Evolutionary conservation across 2,113 vertebrate genomes (phyloP).

Genomic region (Phaetusa simplex): DNA sequence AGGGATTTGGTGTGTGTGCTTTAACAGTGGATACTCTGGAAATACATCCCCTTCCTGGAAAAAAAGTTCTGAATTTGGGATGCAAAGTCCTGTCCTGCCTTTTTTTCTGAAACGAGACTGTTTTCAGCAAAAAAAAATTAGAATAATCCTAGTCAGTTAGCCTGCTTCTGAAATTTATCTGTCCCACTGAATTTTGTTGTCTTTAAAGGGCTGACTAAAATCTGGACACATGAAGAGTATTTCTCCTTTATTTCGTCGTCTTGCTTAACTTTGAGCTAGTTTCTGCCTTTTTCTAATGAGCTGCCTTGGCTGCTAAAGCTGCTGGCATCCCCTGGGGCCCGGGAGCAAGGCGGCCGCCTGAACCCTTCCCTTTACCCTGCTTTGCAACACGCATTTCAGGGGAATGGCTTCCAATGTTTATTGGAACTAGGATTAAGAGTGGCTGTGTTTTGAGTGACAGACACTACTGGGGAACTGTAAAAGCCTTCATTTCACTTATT

Average conservation of each 20-base stretch:
- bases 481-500: neutral
- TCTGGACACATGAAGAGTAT: neutral
- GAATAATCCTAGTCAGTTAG: neutral
- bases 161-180: neutral
- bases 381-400: neutral
- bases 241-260: neutral
- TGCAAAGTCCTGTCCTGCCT: neutral
- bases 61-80: neutral
- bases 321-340: neutral
- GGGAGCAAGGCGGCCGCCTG: neutral
- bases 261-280: neutral
- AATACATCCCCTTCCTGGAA: neutral
- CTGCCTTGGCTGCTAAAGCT: neutral
- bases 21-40: neutral
- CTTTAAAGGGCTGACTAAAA: neutral
- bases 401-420: constrained; percentile 17
- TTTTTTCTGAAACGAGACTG: neutral
- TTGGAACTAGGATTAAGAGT: constrained; percentile 11
- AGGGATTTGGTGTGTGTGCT: neutral
- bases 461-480: neutral
- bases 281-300: neutral
- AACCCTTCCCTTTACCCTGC: neutral
- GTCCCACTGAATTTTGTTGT: neutral
- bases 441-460: constrained; percentile 31
- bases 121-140: neutral